These are phyloP conservation scores for Cremastobaeus sp. DNA, from an alignment of 2,888 invertebrate genomes.

Conservation along the genomic window DNA sequence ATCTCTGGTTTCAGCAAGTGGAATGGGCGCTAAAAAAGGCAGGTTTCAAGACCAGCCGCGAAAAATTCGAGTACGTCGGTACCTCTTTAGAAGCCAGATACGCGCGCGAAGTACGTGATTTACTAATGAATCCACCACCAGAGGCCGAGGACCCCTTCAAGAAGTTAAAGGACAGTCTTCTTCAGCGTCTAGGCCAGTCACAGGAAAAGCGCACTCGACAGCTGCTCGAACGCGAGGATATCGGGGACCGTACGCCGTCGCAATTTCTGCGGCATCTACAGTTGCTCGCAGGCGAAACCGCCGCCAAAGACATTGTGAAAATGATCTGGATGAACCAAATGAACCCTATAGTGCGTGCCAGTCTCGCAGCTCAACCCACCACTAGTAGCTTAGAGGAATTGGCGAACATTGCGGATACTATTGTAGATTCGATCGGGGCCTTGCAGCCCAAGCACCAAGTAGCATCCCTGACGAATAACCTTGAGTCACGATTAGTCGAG, in stretches of 20 bases:
- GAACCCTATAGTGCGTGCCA: too few species aligned
- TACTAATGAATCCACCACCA: background rate
- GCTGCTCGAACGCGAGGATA: conserved; percentile 14
- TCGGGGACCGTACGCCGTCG: conserved; percentile 26
- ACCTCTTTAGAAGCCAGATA: too few species aligned
- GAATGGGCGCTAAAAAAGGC: too few species aligned
- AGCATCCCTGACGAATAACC: too few species aligned
- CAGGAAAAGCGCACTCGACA: too few species aligned
- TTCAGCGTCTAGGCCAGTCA: background rate
- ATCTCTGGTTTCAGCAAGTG: too few species aligned
- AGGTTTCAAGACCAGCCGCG: too few species aligned
- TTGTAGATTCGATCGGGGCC: background rate
- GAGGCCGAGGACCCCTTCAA: background rate
- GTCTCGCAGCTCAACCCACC: too few species aligned
- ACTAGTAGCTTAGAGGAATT: too few species aligned
- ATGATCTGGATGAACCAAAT: background rate
- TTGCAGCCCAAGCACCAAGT: background rate
- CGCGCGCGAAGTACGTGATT: background rate
- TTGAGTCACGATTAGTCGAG: too few species aligned
- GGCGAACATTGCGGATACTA: conserved; percentile 2
- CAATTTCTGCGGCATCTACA: conserved; percentile 21
- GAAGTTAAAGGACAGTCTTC: background rate
- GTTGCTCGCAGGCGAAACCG: background rate
- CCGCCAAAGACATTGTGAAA: background rate
- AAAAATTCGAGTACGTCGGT: too few species aligned